A percentile compares a stretch with the other conserved stretches of the same genome.
phyloP scores from a whole-genome alignment of 2,797 vertebrate genomes.

The Hipposideros larvatus region DNA sequence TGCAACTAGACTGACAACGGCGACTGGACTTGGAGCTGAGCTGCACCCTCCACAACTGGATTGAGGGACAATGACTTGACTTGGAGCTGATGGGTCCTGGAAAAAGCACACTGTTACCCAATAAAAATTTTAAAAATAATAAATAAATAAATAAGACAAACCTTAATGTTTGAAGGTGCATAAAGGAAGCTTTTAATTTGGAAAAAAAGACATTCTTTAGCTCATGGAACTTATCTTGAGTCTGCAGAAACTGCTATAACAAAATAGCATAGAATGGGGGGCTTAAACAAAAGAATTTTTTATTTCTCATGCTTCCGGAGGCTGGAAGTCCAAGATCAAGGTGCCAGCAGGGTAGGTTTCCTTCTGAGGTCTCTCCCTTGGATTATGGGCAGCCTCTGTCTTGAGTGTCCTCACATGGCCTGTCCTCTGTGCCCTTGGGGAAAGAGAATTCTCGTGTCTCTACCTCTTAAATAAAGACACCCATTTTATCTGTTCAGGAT shows the following conservation, averaged over 20 bases:
- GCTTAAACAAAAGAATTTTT: neutral
- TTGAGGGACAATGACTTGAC: too few species aligned
- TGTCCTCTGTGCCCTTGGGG: too few species aligned
- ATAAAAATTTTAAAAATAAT: too few species aligned
- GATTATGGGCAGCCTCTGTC: accelerated
- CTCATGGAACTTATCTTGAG: neutral
- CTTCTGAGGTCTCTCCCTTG: too few species aligned
- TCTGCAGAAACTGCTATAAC: too few species aligned
- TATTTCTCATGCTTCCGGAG: neutral
- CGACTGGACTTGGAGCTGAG: too few species aligned
- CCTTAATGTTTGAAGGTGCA: neutral
- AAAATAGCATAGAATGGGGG: neutral
- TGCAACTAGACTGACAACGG: too few species aligned
- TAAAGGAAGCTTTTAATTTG: neutral
- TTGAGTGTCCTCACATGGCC: too few species aligned
- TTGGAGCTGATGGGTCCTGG: too few species aligned
- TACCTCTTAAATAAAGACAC: neutral
- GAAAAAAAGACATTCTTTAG: neutral
- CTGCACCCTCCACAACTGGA: too few species aligned
- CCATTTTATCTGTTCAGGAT: neutral
- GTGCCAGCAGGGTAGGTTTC: neutral
- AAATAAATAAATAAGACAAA: neutral
- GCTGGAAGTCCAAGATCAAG: neutral
- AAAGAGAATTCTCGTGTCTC: accelerated
- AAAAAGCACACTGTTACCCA: too few species aligned